Percentiles rank a stretch among this genome's conserved stretches.
Conservation (phyloP, 2,797 vertebrate genomes). For the Galaxias olidus region DNA sequence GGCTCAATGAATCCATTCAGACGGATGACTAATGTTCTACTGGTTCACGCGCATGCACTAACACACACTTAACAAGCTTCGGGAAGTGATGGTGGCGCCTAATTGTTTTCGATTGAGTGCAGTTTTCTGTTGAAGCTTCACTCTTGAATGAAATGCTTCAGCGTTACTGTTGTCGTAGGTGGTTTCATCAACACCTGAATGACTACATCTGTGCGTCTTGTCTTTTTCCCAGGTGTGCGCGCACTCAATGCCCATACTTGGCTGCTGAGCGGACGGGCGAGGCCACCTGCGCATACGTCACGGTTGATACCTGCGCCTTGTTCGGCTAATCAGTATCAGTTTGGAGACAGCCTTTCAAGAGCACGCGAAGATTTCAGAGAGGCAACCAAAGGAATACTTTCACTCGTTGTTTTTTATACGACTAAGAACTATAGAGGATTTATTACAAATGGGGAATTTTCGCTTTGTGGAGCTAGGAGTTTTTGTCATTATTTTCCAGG, state of each 20-base stretch:
- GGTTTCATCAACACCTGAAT: too few species aligned
- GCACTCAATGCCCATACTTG: slow-evolving; percentile 29
- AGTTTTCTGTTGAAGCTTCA: too few species aligned
- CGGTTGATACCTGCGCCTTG: slow-evolving; percentile 58
- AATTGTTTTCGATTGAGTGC: too few species aligned
- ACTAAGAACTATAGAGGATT: neutral
- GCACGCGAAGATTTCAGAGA: neutral
- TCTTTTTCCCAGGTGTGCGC: neutral
- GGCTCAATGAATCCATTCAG: too few species aligned
- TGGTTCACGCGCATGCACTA: too few species aligned
- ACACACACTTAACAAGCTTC: too few species aligned
- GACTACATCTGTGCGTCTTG: neutral
- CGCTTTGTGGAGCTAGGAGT: slow-evolving; percentile 39
- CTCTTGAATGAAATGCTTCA: too few species aligned
- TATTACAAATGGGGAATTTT: slow-evolving; percentile 53
- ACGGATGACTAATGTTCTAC: too few species aligned
- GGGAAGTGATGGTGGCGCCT: too few species aligned
- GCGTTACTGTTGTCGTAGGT: too few species aligned
- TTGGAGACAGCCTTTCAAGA: neutral
- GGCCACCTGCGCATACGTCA: slow-evolving; percentile 70
- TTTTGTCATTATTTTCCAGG: slow-evolving; percentile 56
- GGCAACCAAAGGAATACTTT: neutral
- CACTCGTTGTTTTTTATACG: neutral
- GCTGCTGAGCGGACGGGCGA: slow-evolving; percentile 17
- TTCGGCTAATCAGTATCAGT: neutral